Conservation (phyloP, 1,140 invertebrate genomes). For the Cheumatopsyche charites region DNA sequence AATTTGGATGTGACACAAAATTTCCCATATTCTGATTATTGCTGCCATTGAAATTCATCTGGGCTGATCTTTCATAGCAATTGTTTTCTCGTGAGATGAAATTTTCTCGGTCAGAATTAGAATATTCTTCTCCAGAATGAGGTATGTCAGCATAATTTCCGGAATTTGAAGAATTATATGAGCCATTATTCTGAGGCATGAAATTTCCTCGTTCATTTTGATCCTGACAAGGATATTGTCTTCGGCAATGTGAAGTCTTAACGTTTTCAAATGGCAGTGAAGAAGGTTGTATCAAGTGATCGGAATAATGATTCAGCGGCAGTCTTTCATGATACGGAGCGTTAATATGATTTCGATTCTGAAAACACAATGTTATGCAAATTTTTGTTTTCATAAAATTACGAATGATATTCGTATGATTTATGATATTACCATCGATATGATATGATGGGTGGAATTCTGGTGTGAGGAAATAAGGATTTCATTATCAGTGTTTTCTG, state of each 20-base stretch:
- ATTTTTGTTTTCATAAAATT: too few relatives aligned
- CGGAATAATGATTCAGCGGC: slow-evolving; percentile 43
- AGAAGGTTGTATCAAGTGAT: slow-evolving; percentile 41
- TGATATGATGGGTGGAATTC: slow-evolving; percentile 46
- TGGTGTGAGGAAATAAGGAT: slow-evolving; percentile 45
- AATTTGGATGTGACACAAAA: slow-evolving; percentile 47
- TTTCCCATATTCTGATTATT: slow-evolving; percentile 35
- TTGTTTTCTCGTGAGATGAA: slow-evolving; percentile 43
- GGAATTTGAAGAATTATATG: slow-evolving; percentile 48
- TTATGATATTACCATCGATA: slow-evolving; percentile 42
- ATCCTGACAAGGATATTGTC: slow-evolving; percentile 34
- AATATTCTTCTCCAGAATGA: slow-evolving; percentile 33
- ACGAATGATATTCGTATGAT: too few relatives aligned
- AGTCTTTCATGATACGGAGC: slow-evolving; percentile 44
- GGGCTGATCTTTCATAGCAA: slow-evolving; percentile 40
- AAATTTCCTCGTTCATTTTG: slow-evolving; percentile 37
- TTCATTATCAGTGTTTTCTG: slow-evolving; percentile 49
- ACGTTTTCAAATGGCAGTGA: slow-evolving; percentile 38
- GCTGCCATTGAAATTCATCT: slow-evolving; percentile 21
- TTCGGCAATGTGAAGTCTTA: slow-evolving; percentile 35
- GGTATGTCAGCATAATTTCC: slow-evolving; percentile 48
- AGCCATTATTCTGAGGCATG: slow-evolving; percentile 47
- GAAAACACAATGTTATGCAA: slow-evolving; percentile 17
- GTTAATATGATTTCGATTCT: slow-evolving; percentile 43
- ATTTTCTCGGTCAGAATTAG: slow-evolving; percentile 38